Conservation (phyloP, 2,113 vertebrate genomes). For the Dicerorhinus sumatrensis region DNA sequence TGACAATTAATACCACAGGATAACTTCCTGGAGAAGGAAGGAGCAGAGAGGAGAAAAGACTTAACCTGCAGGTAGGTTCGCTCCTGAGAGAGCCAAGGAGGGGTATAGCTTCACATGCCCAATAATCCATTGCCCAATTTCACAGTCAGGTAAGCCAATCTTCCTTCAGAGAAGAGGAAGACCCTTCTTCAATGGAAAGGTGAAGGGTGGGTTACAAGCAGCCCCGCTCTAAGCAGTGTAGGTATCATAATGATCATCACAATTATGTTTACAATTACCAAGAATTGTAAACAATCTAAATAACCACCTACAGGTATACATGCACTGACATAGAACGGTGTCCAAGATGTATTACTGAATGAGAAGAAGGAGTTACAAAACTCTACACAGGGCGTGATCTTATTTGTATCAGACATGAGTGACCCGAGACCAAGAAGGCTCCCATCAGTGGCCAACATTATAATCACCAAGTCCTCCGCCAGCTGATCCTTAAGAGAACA, state of each 20-base stretch:
- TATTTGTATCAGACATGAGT: not conserved
- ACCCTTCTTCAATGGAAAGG: not conserved
- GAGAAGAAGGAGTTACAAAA: not conserved
- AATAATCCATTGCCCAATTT: not conserved
- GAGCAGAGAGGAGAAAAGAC: not conserved
- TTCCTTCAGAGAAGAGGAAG: not conserved
- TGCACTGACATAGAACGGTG: too few species aligned
- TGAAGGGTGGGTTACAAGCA: not conserved
- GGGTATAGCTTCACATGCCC: not conserved
- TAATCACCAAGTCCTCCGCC: not conserved
- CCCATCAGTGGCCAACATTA: not conserved
- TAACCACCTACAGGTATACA: not conserved
- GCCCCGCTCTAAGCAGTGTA: not conserved
- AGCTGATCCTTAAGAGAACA: too few species aligned
- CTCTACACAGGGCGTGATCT: fast-evolving
- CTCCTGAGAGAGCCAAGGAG: not conserved
- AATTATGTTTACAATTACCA: not conserved
- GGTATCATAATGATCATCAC: not conserved
- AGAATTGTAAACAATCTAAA: not conserved
- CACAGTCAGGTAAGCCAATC: not conserved
- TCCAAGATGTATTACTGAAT: not conserved
- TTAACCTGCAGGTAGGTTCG: not conserved
- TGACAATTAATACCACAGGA: not conserved
- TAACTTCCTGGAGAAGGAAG: not conserved
- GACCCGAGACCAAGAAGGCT: not conserved